Percentiles rank a stretch among this genome's conserved stretches.
Evolutionary conservation across 2,113 vertebrate genomes (phyloP).

Genomic region (Nerophis ophidion): DNA sequence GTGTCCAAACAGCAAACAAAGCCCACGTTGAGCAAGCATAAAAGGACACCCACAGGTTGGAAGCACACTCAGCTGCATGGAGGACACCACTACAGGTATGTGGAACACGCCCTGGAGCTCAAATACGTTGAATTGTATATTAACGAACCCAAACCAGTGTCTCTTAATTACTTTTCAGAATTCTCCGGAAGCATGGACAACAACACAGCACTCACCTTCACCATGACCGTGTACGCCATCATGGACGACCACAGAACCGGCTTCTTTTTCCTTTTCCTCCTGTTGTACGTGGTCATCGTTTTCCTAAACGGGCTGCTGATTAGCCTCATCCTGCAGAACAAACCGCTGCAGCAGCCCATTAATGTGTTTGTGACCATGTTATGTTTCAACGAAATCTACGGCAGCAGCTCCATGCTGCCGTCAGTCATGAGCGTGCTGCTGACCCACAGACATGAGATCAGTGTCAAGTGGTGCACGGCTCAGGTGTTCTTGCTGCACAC

Average conservation of each 20-base stretch:
- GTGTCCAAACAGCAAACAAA: not conserved
- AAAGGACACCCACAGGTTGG: not conserved
- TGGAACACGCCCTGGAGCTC: not conserved
- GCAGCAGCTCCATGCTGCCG: slow-evolving; percentile 47
- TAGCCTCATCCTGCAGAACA: slow-evolving; percentile 36
- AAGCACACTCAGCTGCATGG: not conserved
- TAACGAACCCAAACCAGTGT: not conserved
- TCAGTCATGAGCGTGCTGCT: slow-evolving; percentile 26
- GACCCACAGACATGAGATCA: slow-evolving; percentile 17
- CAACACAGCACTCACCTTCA: slow-evolving; percentile 34
- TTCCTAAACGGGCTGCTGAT: slow-evolving; percentile 44
- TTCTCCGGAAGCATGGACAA: slow-evolving; percentile 45
- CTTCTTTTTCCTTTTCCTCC: slow-evolving; percentile 40
- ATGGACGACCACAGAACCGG: slow-evolving; percentile 43
- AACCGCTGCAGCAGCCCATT: slow-evolving; percentile 55
- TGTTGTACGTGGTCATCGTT: slow-evolving; percentile 39
- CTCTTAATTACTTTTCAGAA: slow-evolving; percentile 21
- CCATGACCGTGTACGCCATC: slow-evolving; percentile 41
- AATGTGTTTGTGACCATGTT: slow-evolving; percentile 51
- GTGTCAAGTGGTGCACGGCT: slow-evolving; percentile 33
- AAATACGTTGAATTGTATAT: too few relatives aligned
- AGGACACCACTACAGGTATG: slow-evolving; percentile 7
- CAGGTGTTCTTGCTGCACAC: slow-evolving; percentile 53
- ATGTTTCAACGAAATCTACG: slow-evolving; percentile 52
- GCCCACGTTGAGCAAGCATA: slow-evolving; percentile 4